Percentiles rank a stretch among this genome's conserved stretches.
Evolutionary conservation across 1,140 invertebrate genomes (phyloP).

Genomic region (Caenorhabditis tropicalis): DNA sequence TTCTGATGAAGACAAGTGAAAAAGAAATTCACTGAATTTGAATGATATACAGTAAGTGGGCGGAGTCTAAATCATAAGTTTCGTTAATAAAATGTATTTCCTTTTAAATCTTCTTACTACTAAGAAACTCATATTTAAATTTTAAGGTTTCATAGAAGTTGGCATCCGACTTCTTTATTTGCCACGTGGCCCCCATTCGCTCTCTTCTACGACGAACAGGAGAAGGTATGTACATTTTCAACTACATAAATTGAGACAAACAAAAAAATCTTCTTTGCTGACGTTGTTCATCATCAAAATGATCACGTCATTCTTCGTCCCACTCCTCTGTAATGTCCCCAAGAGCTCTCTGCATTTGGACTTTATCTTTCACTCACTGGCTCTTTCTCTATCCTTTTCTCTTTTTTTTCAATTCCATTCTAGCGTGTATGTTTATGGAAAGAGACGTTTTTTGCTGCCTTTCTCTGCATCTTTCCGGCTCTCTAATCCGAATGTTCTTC

Average conservation of each 20-base stretch:
- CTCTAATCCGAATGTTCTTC: background rate
- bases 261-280: background rate
- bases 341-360: background rate
- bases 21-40: too few species aligned
- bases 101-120: too few species aligned
- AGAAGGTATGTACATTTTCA: background rate
- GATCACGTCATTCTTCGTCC: conserved; percentile 5
- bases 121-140: too few species aligned
- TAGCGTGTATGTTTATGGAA: conserved; percentile 2
- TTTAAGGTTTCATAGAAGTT: background rate
- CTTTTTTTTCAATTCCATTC: background rate
- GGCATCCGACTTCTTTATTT: background rate
- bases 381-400: background rate
- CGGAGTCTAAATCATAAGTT: too few species aligned
- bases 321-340: background rate
- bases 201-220: background rate
- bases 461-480: background rate
- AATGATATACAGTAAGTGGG: too few species aligned
- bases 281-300: conserved; percentile 8
- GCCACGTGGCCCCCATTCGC: background rate
- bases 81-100: too few species aligned
- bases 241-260: background rate
- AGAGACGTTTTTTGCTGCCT: background rate
- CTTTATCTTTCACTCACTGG: background rate
- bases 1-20: too few species aligned